Percentiles rank a stretch among this genome's conserved stretches.
Conservation (phyloP, 2,797 vertebrate genomes). For the Onychomys arenicola region DNA sequence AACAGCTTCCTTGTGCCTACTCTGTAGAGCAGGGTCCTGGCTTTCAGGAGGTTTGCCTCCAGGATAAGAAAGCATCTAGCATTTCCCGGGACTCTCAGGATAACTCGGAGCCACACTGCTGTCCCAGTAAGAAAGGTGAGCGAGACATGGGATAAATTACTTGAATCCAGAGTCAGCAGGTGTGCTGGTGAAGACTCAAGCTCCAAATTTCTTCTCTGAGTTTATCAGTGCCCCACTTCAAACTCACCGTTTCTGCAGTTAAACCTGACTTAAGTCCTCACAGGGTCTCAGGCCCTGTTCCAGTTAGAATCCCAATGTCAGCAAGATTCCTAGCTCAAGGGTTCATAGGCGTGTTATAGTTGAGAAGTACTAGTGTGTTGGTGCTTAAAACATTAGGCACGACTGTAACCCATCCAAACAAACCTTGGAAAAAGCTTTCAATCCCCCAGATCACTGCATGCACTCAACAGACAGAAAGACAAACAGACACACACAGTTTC, state of each 20-base stretch:
- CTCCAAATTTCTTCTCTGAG: neutral
- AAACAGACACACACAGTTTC: neutral
- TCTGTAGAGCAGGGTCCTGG: neutral
- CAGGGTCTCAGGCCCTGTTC: neutral
- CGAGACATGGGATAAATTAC: neutral
- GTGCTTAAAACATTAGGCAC: neutral
- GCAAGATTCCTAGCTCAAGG: neutral
- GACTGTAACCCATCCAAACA: neutral
- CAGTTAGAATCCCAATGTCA: slow-evolving; percentile 2
- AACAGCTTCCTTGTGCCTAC: neutral
- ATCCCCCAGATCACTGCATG: neutral
- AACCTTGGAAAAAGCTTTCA: neutral
- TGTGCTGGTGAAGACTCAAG: neutral
- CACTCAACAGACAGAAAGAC: neutral
- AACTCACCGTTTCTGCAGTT: neutral
- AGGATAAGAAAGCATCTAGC: neutral
- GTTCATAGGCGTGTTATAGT: neutral
- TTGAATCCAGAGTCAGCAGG: neutral
- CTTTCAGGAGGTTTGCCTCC: neutral
- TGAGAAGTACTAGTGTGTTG: neutral
- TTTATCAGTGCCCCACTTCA: neutral
- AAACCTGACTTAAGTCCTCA: neutral
- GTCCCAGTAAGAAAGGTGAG: neutral
- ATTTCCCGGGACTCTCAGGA: neutral
- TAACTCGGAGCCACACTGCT: neutral